Evolutionary conservation across 2,113 vertebrate genomes (phyloP), one percentile per base, ranked within the genome.

Genomic region (Rutilus rutilus): DNA sequence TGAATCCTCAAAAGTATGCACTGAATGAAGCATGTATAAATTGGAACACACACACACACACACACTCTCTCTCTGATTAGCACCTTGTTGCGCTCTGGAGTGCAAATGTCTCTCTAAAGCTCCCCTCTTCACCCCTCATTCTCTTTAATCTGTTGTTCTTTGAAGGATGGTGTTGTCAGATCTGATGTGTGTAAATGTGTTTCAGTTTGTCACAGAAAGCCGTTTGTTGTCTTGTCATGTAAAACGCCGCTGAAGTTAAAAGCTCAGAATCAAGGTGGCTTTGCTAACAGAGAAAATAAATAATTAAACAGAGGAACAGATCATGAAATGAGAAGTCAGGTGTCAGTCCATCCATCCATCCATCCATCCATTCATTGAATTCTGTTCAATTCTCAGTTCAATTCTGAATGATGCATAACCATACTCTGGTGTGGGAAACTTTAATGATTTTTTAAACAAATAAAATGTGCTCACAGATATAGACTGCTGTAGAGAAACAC

Each of bases 161-260:
- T 65, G 74, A 62, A 60, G 54, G 54, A 65, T 77, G 74, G n/a
- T 54, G 74, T 64, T 21, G 4, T 78, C 73, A 77, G 67, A 71
- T 86, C 52, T 60, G 76, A 71, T 73, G 84, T 73, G 84, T 80
- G 76, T 71, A 71, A 69, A 78, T 74, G 82, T 81, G 54, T 19
- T 50, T 60, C 17, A 2, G 36, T 17, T 14, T 60, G 78, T 73
- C 50, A 47, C 78, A 54, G 27, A 75, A 76, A 67, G 74, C 64
- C 77, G 74, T 87, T 84, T 84, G 86, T 87, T 83, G 80, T 80
- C 21, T 84, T 79, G 75, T 84, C 62, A 87, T 87, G 82, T 71
- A 79, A 87, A 87, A 76, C 23, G 2, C 50, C 0, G 42, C 75
- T 78, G 25, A 47, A 23, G 19, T 64, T 65, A 17, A 39, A 82